Percentiles rank a stretch among this genome's conserved stretches.
phyloP scores from a whole-genome alignment of 2,113 vertebrate genomes.

The Oenanthe oenanthe region DNA sequence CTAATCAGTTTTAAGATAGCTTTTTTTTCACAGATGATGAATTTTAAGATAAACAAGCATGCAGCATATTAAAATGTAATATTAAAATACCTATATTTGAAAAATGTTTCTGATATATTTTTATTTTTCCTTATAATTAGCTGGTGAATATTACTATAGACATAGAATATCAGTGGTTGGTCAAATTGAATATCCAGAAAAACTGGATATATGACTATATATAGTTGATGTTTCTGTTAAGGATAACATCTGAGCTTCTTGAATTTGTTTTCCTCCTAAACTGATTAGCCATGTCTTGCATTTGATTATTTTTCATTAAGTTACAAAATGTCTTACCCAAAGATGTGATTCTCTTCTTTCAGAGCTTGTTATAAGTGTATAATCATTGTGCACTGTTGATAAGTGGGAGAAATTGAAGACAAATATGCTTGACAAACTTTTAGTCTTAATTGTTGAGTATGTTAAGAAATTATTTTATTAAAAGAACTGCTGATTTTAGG shows the following conservation, averaged over 20 bases:
- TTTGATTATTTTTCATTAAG: background rate
- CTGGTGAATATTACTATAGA: background rate
- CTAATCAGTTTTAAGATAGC: background rate
- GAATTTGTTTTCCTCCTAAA: background rate
- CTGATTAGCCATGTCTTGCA: background rate
- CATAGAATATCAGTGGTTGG: background rate
- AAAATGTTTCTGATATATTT: background rate
- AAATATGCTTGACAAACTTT: background rate
- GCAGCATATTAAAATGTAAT: background rate
- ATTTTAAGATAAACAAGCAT: background rate
- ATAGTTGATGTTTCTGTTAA: background rate
- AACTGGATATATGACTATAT: background rate
- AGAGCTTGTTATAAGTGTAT: background rate
- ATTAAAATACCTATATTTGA: background rate
- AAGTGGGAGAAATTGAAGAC: background rate
- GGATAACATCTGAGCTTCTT: background rate
- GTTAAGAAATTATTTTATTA: background rate
- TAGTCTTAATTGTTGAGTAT: background rate
- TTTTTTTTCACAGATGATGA: background rate
- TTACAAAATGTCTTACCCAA: background rate
- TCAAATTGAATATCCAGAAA: background rate
- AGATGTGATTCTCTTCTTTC: background rate
- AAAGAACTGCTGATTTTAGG: background rate
- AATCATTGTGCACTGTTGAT: background rate
- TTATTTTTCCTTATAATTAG: background rate